phyloP scores from a whole-genome alignment of 2,113 vertebrate genomes.

The Leiothrix lutea region DNA sequence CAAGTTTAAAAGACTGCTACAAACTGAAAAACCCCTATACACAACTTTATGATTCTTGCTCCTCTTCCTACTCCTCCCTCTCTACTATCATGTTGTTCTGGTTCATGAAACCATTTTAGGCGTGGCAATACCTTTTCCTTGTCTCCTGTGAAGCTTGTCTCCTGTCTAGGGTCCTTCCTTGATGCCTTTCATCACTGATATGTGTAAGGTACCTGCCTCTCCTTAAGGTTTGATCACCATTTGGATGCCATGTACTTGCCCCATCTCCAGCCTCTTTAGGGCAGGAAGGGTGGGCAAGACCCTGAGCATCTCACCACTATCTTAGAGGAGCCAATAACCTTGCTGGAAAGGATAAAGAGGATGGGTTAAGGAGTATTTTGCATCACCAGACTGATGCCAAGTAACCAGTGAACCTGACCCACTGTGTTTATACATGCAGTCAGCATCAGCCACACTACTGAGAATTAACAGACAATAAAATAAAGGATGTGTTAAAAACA shows the following conservation, averaged over 20 bases:
- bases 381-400: neutral
- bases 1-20: neutral
- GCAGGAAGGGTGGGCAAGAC: neutral
- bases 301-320: neutral
- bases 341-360: neutral
- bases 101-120: neutral
- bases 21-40: neutral
- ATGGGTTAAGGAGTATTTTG: neutral
- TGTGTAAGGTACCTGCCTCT: neutral
- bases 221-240: neutral
- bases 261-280: neutral
- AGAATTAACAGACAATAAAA: slow-evolving; percentile 12
- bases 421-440: neutral
- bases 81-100: neutral
- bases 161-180: neutral
- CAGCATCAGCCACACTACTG: neutral
- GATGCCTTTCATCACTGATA: neutral
- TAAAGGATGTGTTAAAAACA: slow-evolving; percentile 12
- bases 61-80: neutral
- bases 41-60: neutral
- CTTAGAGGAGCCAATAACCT: neutral
- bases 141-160: neutral
- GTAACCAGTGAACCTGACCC: neutral
- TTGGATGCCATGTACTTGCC: neutral
- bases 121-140: neutral